phyloP scores from a whole-genome alignment of 2,113 vertebrate species.

The Pardalotus punctatus region DNA sequence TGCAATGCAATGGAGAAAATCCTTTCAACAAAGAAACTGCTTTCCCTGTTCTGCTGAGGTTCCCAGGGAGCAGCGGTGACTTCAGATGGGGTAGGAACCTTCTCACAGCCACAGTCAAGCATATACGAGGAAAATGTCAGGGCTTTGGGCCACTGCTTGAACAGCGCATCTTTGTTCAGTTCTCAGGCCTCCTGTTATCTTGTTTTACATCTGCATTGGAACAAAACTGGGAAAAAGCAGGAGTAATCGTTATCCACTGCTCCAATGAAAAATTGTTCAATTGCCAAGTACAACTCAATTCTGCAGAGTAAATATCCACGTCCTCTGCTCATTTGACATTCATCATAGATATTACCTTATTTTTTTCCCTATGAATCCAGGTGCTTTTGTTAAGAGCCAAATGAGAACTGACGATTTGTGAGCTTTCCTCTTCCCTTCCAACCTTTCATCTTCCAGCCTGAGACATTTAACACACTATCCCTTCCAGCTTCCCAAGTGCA shows the following conservation, averaged over 20 bases:
- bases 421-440: neutral
- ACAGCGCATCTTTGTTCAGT: neutral
- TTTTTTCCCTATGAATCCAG: neutral
- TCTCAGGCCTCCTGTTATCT: neutral
- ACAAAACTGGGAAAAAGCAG: neutral
- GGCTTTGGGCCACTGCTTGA: neutral
- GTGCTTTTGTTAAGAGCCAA: neutral
- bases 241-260: neutral
- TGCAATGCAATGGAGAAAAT: neutral
- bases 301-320: neutral
- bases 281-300: neutral
- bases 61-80: neutral
- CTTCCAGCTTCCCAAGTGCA: neutral
- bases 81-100: neutral
- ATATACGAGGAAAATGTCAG: neutral
- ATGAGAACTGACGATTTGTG: neutral
- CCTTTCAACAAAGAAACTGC: neutral
- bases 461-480: neutral
- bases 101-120: neutral
- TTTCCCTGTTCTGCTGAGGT: neutral
- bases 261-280: neutral
- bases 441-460: neutral
- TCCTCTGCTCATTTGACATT: neutral
- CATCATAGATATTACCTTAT: neutral
- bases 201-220: neutral